Conservation (phyloP, 2,113 vertebrate species). For the Bettongia penicillata region DNA sequence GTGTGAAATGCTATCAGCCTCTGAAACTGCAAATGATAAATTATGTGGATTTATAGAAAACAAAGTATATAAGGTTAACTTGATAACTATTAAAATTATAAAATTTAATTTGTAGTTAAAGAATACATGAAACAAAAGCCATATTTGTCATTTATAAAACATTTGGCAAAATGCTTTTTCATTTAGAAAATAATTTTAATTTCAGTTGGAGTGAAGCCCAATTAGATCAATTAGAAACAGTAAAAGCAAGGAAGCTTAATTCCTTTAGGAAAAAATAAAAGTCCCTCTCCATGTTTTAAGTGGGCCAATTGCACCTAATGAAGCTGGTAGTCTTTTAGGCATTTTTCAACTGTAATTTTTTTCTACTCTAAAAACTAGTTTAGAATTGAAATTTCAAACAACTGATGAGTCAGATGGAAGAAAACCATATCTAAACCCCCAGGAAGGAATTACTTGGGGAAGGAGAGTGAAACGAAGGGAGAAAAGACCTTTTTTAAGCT, state of each 20-base stretch:
- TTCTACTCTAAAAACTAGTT: neutral
- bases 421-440: neutral
- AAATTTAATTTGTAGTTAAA: neutral
- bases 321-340: neutral
- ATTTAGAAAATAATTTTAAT: neutral
- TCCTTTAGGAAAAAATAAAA: neutral
- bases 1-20: constrained; percentile 13
- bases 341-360: neutral
- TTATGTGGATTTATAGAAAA: neutral
- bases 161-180: neutral
- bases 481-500: neutral
- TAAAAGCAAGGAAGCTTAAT: neutral
- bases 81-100: neutral
- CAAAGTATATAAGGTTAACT: neutral
- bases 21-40: constrained; percentile 7
- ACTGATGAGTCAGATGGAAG: neutral
- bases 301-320: neutral
- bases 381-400: neutral
- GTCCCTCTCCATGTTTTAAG: neutral
- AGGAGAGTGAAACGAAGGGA: neutral
- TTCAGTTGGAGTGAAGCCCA: neutral
- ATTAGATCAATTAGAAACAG: neutral
- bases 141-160: neutral
- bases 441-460: neutral
- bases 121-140: neutral